phyloP scores from a whole-genome alignment of 2,113 vertebrate species.

The Panthera tigris region DNA sequence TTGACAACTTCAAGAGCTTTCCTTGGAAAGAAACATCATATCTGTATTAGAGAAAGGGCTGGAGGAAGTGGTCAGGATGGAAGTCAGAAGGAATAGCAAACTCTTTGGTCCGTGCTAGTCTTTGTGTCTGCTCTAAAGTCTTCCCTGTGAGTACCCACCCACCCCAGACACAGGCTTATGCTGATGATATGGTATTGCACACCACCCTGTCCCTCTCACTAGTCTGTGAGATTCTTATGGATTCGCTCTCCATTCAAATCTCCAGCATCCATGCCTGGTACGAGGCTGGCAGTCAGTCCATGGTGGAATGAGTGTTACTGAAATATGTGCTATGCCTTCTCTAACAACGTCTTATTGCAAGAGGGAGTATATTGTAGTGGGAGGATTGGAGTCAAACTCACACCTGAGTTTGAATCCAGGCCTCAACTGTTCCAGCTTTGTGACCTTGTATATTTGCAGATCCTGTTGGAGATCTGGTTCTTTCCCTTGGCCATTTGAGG shows the following conservation, averaged over 20 bases:
- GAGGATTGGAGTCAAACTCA: background rate
- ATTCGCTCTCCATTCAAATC: background rate
- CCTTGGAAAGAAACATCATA: background rate
- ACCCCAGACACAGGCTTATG: rapidly evolving
- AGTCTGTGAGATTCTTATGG: too few relatives aligned
- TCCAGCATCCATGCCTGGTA: background rate
- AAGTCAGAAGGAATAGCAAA: background rate
- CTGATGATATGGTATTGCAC: rapidly evolving
- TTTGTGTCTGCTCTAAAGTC: background rate
- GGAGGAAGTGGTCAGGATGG: background rate
- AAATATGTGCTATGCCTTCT: background rate
- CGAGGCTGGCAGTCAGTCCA: background rate
- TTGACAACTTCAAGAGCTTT: background rate
- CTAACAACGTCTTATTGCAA: background rate
- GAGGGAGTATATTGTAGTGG: background rate
- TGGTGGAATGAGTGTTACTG: background rate
- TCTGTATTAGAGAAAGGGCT: background rate
- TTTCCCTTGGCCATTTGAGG: background rate
- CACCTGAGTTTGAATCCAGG: background rate
- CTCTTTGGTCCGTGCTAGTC: background rate
- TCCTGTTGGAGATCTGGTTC: background rate
- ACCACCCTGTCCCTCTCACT: background rate
- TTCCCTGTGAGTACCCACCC: background rate
- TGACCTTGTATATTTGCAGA: background rate
- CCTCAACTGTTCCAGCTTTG: background rate